phyloP scores from a whole-genome alignment of 2,113 vertebrate species.

The Anser brachyrhynchus region DNA sequence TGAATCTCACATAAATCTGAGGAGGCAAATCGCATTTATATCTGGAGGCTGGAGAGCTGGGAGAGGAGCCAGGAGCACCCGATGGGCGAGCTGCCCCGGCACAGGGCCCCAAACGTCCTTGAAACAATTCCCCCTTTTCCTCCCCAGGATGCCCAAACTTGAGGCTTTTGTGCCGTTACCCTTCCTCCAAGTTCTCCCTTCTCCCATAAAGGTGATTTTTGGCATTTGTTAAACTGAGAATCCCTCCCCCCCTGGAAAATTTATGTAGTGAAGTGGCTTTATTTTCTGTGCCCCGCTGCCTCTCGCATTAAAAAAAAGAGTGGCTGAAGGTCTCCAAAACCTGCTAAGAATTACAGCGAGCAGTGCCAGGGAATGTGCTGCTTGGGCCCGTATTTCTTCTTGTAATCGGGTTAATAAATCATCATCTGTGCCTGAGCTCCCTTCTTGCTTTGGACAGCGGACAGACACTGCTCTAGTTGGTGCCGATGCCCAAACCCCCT shows the following conservation, averaged over 20 bases:
- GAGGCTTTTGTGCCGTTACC: neutral
- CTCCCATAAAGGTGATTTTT: rapidly evolving
- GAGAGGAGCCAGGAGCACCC: neutral
- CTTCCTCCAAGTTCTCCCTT: neutral
- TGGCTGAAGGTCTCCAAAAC: neutral
- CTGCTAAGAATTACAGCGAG: neutral
- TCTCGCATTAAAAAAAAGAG: neutral
- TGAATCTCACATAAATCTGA: neutral
- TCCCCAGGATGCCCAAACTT: rapidly evolving
- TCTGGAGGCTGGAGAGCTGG: neutral
- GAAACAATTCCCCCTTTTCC: neutral
- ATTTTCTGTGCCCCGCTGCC: neutral
- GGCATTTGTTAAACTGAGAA: neutral
- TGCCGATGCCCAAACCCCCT: neutral
- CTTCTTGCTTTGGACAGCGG: neutral
- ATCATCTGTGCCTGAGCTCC: neutral
- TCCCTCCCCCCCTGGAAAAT: neutral
- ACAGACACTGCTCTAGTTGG: neutral
- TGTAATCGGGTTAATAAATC: neutral
- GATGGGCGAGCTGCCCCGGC: neutral
- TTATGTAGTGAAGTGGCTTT: neutral
- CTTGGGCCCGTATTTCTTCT: neutral
- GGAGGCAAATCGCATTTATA: neutral
- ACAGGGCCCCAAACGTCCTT: rapidly evolving
- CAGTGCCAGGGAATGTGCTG: neutral